These are phyloP conservation scores for Therioaphis trifolii DNA, from an alignment of 2,888 invertebrate genomes.

Conservation along the genomic window DNA sequence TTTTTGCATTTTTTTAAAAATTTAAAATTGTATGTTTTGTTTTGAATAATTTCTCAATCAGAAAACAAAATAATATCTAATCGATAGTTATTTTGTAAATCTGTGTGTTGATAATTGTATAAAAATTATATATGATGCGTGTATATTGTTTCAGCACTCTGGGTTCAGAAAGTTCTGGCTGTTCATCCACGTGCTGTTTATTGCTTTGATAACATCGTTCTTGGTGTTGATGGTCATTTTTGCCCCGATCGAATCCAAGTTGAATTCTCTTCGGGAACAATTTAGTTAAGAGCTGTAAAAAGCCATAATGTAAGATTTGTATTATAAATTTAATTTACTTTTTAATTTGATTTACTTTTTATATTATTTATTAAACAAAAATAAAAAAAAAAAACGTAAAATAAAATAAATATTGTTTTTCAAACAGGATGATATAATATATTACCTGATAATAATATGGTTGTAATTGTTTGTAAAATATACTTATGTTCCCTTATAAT, in stretches of 20 bases:
- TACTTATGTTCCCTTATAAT: no score
- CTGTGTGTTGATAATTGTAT: no score
- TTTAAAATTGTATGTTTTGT: no score
- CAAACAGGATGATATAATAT: conserved; percentile 14
- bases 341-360: conserved; percentile 53
- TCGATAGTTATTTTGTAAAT: no score
- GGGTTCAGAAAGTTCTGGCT: conserved; percentile 81
- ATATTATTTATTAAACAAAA: conserved; percentile 61
- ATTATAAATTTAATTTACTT: conserved; percentile 51
- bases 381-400: no score
- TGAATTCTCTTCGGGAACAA: conserved; percentile 44
- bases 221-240: conserved; percentile 81
- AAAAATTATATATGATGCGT: no score
- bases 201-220: conserved; percentile 77
- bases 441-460: conserved; percentile 22
- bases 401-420: conserved; percentile 33
- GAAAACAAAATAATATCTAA: no score
- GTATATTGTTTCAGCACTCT: conserved; percentile 79
- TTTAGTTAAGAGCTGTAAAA: conserved; percentile 20
- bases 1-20: no score
- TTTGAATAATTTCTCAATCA: no score
- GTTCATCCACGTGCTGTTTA: conserved; percentile 80
- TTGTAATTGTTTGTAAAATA: background rate
- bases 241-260: conserved; percentile 77
- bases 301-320: conserved; percentile 48